Base-by-base conservation (phyloP, 2,888 invertebrate genomes). In the Baronia brevicornis region DNA sequence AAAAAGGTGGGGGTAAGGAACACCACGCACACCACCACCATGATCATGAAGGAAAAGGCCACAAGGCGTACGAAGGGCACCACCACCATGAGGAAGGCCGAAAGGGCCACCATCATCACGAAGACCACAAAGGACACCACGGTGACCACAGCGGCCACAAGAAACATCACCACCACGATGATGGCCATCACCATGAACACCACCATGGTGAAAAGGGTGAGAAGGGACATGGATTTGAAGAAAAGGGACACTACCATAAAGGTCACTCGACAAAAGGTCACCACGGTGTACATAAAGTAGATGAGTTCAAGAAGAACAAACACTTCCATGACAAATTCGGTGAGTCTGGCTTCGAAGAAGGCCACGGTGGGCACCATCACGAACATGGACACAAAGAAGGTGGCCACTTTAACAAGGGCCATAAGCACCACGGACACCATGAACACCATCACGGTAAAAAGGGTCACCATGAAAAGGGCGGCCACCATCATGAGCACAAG, bases 201-300 rank as follows among this genome's bases (percentile, higher is more conserved):
- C 87, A 89, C 47, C 87, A 89, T 44, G 89, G 87, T 2, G 88
- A 89, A 35, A 89, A 90, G 42, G 89, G 89, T 3, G 88, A 88
- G 47, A 89, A 89, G 43, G 88, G 88, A 0, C 74, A 75, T 43
- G 72, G 72, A 4, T 78, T 77, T 34, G 85, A 85, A 59, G 84
- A 80, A 44, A 79, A 80, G 28, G 93, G 93, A 15, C 87, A 88
- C 45, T 93, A 89, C 70, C 91, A 91, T 45, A 94, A 94, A 55
- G 94, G 94, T 0, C 93, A 94, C 73, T 91, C 90, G 50, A 94
- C 93, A 37, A 92, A 94, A 63, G 93, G 94, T 28, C 92, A 93
- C 51, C 94, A 94, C 60, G 90, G 93, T 45, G 87, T 93, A 1
- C 93, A 94, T 73, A 94, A 94, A 65, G 62, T 91, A 63, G 92